These are phyloP conservation scores for Nipponacmea schrenckii DNA, from an alignment of 2,888 invertebrate genomes.

Conservation along the genomic window DNA sequence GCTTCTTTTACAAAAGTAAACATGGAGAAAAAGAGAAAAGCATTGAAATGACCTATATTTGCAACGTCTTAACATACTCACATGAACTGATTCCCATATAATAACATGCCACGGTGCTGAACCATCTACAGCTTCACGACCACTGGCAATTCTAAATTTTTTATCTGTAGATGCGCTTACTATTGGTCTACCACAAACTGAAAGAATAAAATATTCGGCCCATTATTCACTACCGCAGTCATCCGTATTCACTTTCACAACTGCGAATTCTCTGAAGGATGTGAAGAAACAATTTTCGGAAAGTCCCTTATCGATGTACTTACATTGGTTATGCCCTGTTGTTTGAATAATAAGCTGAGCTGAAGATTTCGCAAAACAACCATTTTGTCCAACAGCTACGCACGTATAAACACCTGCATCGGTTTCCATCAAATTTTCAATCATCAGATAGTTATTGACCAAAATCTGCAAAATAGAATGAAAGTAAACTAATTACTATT, in stretches of 20 bases:
- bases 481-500: too few species aligned
- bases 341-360: conserved; percentile 32
- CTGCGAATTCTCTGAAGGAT: too few species aligned
- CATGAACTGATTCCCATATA: conserved; percentile 26
- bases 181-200: conserved; percentile 41
- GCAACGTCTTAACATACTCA: too few species aligned
- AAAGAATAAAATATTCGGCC: neutral
- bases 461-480: conserved; percentile 26
- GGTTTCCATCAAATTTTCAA: conserved; percentile 68
- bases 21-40: too few species aligned
- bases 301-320: neutral
- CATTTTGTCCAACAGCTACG: conserved; percentile 38
- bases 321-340: conserved; percentile 31
- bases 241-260: too few species aligned
- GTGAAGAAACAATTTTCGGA: neutral
- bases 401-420: conserved; percentile 56
- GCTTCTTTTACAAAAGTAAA: too few species aligned
- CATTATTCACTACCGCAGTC: too few species aligned
- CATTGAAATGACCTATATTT: too few species aligned
- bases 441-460: conserved; percentile 71
- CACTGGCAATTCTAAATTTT: conserved; percentile 33
- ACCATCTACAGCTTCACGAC: conserved; percentile 32
- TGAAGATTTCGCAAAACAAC: conserved; percentile 32
- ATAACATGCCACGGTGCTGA: conserved; percentile 47
- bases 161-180: conserved; percentile 24